Conservation (phyloP, 2,888 invertebrate species). For the Hanleya hanleyi region DNA sequence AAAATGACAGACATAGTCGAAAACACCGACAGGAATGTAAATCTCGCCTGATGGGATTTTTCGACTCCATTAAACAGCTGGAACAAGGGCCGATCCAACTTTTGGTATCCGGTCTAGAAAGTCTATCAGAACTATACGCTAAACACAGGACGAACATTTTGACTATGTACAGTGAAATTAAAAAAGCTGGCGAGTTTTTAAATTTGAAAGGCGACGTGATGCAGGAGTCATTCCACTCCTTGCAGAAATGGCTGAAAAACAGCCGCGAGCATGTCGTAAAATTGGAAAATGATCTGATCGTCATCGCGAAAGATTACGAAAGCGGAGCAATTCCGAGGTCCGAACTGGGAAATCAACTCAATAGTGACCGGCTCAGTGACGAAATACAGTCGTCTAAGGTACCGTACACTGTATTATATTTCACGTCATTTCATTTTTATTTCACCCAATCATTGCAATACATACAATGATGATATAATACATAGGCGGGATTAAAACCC, state of each 20-base stretch:
- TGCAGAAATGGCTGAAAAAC: background rate
- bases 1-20: background rate
- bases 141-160: background rate
- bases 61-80: background rate
- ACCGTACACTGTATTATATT: too few relatives aligned
- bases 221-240: background rate
- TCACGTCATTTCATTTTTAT: too few relatives aligned
- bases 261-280: background rate
- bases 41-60: background rate
- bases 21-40: background rate
- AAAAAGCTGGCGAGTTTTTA: background rate
- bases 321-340: background rate
- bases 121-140: background rate
- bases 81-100: background rate
- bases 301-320: background rate
- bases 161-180: background rate
- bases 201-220: background rate
- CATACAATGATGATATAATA: too few relatives aligned
- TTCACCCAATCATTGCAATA: too few relatives aligned
- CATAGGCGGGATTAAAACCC: too few relatives aligned
- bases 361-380: background rate
- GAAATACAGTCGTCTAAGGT: background rate
- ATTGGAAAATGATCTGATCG: background rate
- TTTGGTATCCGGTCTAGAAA: background rate
- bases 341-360: background rate